These are phyloP conservation scores for Phylloscopus trochiloides DNA, from an alignment of 2,113 vertebrate genomes.

Conservation along the genomic window DNA sequence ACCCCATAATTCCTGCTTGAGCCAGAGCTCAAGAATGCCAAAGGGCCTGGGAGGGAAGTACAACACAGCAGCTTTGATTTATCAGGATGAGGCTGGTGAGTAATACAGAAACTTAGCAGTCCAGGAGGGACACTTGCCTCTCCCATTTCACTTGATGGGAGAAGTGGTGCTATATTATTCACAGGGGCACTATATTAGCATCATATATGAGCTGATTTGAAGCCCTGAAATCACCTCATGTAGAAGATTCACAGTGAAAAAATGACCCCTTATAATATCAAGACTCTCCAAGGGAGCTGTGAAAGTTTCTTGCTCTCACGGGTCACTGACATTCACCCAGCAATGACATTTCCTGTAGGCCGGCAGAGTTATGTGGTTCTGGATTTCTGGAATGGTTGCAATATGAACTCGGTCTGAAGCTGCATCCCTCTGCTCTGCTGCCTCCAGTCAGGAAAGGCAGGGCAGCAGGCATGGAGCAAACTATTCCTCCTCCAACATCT, in stretches of 20 bases:
- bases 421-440: neutral
- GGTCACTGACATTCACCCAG: slow-evolving; percentile 20
- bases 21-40: neutral
- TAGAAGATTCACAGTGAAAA: neutral
- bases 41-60: neutral
- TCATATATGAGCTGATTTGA: neutral
- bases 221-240: neutral
- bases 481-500: neutral
- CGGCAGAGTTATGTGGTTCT: neutral
- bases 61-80: neutral
- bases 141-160: neutral
- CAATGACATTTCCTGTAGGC: slow-evolving; percentile 48
- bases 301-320: slow-evolving; percentile 31
- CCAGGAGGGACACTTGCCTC: neutral
- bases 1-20: neutral
- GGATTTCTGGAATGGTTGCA: slow-evolving; percentile 47
- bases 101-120: neutral
- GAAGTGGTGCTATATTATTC: neutral
- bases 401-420: neutral
- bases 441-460: neutral
- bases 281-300: slow-evolving; percentile 21
- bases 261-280: neutral
- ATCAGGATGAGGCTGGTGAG: neutral
- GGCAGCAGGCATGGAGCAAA: neutral
- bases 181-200: neutral